Conservation (phyloP, 2,797 vertebrate species). For the Pangasius macronema region DNA sequence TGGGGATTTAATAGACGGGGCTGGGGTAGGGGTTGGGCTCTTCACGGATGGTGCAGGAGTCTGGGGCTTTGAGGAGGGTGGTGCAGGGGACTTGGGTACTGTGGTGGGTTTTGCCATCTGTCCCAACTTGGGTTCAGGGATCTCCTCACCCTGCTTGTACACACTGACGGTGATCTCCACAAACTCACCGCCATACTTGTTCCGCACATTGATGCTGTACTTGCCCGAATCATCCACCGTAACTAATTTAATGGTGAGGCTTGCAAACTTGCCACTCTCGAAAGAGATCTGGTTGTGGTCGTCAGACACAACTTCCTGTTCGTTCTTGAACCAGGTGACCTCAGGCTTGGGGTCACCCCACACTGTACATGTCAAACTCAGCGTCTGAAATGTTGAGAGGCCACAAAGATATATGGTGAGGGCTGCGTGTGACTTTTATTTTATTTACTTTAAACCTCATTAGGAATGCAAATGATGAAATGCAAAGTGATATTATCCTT, state of each 20-base stretch:
- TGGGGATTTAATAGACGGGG: constrained; percentile 47
- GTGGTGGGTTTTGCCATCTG: constrained; percentile 65
- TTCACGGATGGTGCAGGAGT: constrained; percentile 49
- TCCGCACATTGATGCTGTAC: constrained; percentile 94
- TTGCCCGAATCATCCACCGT: constrained; percentile 93
- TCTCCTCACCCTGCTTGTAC: constrained; percentile 87
- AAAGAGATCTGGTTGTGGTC: constrained; percentile 83
- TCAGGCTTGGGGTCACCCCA: constrained; percentile 94
- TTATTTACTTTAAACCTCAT: neutral
- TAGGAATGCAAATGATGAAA: neutral
- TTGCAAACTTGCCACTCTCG: constrained; percentile 88
- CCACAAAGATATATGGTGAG: neutral
- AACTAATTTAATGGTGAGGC: constrained; percentile 87
- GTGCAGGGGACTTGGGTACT: constrained; percentile 48
- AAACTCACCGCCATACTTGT: constrained; percentile 96
- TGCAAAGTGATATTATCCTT: neutral
- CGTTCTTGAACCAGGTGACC: constrained; percentile 96
- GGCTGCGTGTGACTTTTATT: neutral
- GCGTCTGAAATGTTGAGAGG: constrained; percentile 73
- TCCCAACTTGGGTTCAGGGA: constrained; percentile 81
- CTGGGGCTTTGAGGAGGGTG: constrained; percentile 46
- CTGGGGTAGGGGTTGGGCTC: constrained; percentile 52
- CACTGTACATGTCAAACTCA: constrained; percentile 95
- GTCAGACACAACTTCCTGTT: constrained; percentile 80
- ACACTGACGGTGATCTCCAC: constrained; percentile 97